Percentiles rank a stretch among this genome's conserved stretches.
Conservation (phyloP, 2,113 vertebrate genomes). For the Colistium nudipinnis region DNA sequence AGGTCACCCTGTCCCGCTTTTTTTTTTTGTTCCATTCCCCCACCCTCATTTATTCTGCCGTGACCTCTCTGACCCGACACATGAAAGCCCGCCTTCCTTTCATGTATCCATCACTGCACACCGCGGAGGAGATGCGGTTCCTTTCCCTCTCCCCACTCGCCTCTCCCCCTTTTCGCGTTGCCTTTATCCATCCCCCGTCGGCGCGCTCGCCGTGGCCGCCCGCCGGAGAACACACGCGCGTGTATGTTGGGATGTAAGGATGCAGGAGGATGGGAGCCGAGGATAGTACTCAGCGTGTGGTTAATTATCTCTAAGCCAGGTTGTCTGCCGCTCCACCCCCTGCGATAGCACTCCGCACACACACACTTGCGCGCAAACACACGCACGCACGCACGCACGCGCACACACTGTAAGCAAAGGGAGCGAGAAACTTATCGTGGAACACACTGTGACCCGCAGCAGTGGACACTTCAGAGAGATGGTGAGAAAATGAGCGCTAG, state of each 20-base stretch:
- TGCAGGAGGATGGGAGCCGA: neutral
- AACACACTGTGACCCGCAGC: conserved; percentile 55
- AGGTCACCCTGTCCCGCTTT: conserved; percentile 9
- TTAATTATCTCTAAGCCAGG: conserved; percentile 70
- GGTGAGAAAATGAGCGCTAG: conserved; percentile 33
- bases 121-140: conserved; percentile 13
- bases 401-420: neutral
- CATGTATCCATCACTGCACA: conserved; percentile 18
- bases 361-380: neutral
- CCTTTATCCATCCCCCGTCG: conserved; percentile 10
- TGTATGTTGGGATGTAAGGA: conserved; percentile 17
- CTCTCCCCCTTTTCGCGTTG: neutral
- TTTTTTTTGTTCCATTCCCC: conserved; percentile 18
- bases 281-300: conserved; percentile 57
- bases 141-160: neutral
- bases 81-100: conserved; percentile 38
- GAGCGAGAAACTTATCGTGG: conserved; percentile 32
- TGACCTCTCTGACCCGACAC: conserved; percentile 33
- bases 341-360: conserved; percentile 20
- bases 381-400: neutral
- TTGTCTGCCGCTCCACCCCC: conserved; percentile 47
- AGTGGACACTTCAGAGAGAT: conserved; percentile 60
- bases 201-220: neutral
- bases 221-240: conserved; percentile 24
- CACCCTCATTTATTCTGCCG: conserved; percentile 7